A percentile compares a stretch with the other conserved stretches of the same genome.
These are phyloP conservation scores for Notamacropus eugenii DNA, from an alignment of 2,797 vertebrate species.

Conservation along the genomic window DNA sequence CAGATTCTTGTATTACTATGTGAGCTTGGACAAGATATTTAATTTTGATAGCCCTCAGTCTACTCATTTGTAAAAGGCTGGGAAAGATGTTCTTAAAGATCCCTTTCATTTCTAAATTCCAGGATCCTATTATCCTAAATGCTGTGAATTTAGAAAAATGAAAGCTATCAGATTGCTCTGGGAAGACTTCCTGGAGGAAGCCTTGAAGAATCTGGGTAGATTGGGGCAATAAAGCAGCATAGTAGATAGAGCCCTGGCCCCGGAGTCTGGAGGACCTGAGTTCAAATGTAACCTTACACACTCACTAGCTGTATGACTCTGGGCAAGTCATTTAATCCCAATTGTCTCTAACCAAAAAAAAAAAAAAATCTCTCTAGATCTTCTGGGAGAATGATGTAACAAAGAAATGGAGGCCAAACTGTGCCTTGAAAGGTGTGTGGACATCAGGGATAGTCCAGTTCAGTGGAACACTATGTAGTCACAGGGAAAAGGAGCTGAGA, in stretches of 20 bases:
- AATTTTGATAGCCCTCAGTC: not conserved
- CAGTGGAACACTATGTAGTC: not conserved
- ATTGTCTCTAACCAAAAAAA: not conserved
- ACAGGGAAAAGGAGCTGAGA: not conserved
- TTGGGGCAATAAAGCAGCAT: not conserved
- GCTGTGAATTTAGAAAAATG: not conserved
- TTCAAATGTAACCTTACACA: not conserved
- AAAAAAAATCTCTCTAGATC: rapidly evolving
- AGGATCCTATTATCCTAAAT: not conserved
- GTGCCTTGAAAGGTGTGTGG: not conserved
- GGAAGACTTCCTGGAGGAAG: not conserved
- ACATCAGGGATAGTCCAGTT: not conserved
- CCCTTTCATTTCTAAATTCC: not conserved
- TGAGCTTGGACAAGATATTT: not conserved
- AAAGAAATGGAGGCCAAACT: not conserved
- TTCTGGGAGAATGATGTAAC: not conserved
- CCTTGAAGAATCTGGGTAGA: not conserved
- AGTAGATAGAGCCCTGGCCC: not conserved
- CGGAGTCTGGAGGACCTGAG: too few relatives aligned
- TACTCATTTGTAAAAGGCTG: not conserved
- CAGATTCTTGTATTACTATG: not conserved
- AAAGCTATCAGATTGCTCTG: not conserved
- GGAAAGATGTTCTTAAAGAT: not conserved
- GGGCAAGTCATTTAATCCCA: not conserved
- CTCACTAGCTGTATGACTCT: too few relatives aligned